Percentiles rank a stretch among this genome's conserved stretches.
Evolutionary conservation across 2,888 invertebrate genomes (phyloP).

Genomic region (Acronicta leporina): DNA sequence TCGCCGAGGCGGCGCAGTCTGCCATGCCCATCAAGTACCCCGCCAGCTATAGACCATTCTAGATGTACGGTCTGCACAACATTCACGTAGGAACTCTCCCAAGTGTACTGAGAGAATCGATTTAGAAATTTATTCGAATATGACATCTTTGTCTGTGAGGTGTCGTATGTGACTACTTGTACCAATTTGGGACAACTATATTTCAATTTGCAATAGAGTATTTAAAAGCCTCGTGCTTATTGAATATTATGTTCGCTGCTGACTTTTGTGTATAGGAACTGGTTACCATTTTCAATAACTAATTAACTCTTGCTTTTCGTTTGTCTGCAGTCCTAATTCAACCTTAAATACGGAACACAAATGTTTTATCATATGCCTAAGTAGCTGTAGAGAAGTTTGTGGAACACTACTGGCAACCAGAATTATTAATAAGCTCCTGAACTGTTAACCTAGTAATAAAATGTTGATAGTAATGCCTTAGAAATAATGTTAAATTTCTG

Average conservation of each 20-base stretch:
- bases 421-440: no score
- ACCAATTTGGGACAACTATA: neutral
- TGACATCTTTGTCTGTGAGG: no score
- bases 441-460: no score
- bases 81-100: neutral
- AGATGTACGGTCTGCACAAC: neutral
- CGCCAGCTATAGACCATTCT: conserved; percentile 92
- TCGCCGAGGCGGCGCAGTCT: conserved; percentile 87
- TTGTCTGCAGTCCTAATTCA: no score
- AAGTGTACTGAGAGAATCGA: conserved; percentile 30
- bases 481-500: no score
- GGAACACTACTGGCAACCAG: no score
- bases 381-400: no score
- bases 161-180: no score
- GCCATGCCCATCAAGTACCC: conserved; percentile 92
- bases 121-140: no score
- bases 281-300: neutral
- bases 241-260: neutral
- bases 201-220: neutral
- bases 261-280: conserved; percentile 1
- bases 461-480: no score
- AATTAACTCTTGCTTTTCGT: neutral
- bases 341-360: neutral
- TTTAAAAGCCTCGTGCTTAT: neutral
- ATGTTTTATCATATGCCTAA: no score